A percentile compares a stretch with the other conserved stretches of the same genome.
phyloP scores from a whole-genome alignment of 2,113 vertebrate genomes.

The Electrona antarctica region DNA sequence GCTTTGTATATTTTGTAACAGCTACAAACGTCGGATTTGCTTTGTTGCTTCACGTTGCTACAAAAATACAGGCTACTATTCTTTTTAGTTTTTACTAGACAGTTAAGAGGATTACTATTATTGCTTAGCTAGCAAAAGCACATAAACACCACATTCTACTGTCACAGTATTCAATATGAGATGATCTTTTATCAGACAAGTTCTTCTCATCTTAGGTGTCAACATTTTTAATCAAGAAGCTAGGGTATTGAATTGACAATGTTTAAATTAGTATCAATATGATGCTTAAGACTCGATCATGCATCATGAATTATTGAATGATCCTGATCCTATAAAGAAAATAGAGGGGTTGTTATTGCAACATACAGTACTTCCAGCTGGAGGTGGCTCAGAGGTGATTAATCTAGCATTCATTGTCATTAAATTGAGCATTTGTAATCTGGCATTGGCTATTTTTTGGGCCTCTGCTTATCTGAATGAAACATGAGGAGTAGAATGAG shows the following conservation, averaged over 20 bases:
- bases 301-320: not conserved
- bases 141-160: slow-evolving; percentile 35
- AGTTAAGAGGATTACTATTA: too few species aligned
- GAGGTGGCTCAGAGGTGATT: slow-evolving; percentile 1
- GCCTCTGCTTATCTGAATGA: slow-evolving; percentile 63
- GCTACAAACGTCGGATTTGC: too few species aligned
- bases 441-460: slow-evolving; percentile 47
- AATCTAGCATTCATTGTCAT: slow-evolving; percentile 17
- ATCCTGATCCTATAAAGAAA: not conserved
- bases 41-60: too few species aligned
- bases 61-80: too few species aligned
- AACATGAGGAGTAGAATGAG: slow-evolving; percentile 57
- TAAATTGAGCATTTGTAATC: slow-evolving; percentile 60
- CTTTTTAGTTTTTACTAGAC: too few species aligned
- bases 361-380: slow-evolving; percentile 9
- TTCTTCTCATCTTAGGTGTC: not conserved
- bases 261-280: not conserved
- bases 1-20: too few species aligned
- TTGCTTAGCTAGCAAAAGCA: slow-evolving; percentile 44
- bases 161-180: slow-evolving; percentile 25
- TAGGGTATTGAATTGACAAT: not conserved
- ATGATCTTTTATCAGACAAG: slow-evolving; percentile 50
- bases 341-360: not conserved
- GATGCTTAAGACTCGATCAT: slow-evolving; percentile 1
- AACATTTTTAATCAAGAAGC: not conserved